Base-by-base conservation (phyloP, 1,140 invertebrate species). In the Cyrtorhinus lividipennis region DNA sequence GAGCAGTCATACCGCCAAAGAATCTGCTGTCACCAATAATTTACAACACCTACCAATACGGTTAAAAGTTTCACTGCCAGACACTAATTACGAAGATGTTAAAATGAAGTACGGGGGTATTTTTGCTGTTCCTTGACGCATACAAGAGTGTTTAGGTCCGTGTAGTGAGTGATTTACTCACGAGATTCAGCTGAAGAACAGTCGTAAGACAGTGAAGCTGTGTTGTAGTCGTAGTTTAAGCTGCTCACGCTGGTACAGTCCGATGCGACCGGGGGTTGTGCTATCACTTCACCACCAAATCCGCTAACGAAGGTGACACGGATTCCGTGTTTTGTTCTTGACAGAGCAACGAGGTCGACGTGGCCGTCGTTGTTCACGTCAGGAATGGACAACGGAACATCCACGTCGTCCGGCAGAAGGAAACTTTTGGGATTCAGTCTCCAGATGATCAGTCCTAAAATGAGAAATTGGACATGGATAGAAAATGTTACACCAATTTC, bases 331-430 rank as follows among this genome's bases (percentile, higher is more conserved):
- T 78, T 75, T 78, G 67, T 60, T 61, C 64, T 62, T 10, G 53
- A 60, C 12, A 26, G 73, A 74, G 57, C 77, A 13, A 87, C 69
- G 26, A 89, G 73, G 68, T 88, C 87, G 68, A 79, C 75, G 0
- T 85, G 76, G 58, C 78, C 78, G 73, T 89, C 86, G 1, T 77
- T 77, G 73, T 88, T 79, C 23, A 87, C 73, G 71, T 89, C 87
- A 26, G 83, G 80, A 53, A 87, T 67, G n/a, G 84, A 70, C 13
- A 86, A 69, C 1, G 86, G 86, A 67, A 88, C 82, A 67, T 84
- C 81, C 23, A 84, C 74, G 67, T 74, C 64, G 71, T 76, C 22
- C 67, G 75, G 68, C 78, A 22, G 48, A 38, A 56, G 62, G 53
- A 38, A 64, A 83, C 83, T 86, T 62, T 80, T 77, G 65, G 80